These are phyloP conservation scores for Neodontobutis hainanensis DNA, from an alignment of 2,113 vertebrate species.

Conservation along the genomic window DNA sequence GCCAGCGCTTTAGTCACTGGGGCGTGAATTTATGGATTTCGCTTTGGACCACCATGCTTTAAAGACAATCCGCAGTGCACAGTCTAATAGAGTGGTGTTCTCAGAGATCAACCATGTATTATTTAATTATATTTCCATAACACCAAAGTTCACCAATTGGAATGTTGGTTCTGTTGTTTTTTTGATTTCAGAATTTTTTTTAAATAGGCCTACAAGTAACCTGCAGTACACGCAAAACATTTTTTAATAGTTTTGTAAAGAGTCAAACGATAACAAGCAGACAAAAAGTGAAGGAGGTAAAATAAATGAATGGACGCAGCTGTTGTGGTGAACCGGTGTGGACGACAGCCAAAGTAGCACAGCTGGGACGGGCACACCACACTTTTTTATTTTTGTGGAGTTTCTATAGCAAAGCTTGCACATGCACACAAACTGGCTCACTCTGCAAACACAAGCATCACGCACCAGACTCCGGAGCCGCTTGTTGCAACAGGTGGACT, in stretches of 20 bases:
- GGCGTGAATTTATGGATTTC: too few relatives aligned
- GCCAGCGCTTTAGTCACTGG: too few relatives aligned
- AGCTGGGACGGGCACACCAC: constrained; percentile 36
- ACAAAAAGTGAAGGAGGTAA: constrained; percentile 53
- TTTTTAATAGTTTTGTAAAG: not conserved
- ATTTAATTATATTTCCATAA: too few relatives aligned
- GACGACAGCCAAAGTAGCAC: constrained; percentile 42
- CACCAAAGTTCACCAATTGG: too few relatives aligned
- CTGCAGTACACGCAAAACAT: not conserved
- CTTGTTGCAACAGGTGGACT: constrained; percentile 70
- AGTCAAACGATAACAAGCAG: constrained; percentile 15
- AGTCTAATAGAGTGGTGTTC: too few relatives aligned
- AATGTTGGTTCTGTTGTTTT: too few relatives aligned
- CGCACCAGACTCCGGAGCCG: constrained; percentile 40
- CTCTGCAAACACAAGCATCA: constrained; percentile 49
- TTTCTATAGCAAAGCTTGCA: constrained; percentile 45
- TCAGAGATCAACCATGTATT: too few relatives aligned
- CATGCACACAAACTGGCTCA: constrained; percentile 26
- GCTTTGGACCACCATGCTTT: too few relatives aligned
- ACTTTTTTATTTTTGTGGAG: not conserved
- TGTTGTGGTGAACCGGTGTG: constrained; percentile 38
- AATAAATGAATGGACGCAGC: constrained; percentile 48
- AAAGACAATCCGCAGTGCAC: too few relatives aligned
- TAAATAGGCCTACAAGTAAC: not conserved
- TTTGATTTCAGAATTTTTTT: not conserved